Percentiles rank a stretch among this genome's conserved stretches.
Evolutionary conservation across 2,113 vertebrate species (phyloP).

Genomic region (Orientallactaga bullata): DNA sequence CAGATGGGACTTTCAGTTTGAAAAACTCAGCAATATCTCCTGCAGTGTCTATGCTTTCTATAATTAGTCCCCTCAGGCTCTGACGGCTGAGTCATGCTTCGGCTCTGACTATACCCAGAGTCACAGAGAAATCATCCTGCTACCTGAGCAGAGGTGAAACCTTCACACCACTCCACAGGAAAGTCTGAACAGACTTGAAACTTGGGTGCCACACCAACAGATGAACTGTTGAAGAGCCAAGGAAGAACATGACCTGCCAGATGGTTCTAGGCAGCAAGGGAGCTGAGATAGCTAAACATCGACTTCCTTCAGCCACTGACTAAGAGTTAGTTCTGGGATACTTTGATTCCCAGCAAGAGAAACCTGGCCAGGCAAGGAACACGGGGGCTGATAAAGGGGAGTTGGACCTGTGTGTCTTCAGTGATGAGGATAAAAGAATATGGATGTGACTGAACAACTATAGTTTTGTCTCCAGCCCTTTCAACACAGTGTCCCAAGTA

Average conservation of each 20-base stretch:
- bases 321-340: not conserved
- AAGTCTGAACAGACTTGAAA: not conserved
- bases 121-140: not conserved
- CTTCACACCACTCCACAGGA: not conserved
- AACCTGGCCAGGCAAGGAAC: not conserved
- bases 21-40: slow-evolving; percentile 45
- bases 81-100: not conserved
- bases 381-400: not conserved
- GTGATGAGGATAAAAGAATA: not conserved
- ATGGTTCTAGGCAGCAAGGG: not conserved
- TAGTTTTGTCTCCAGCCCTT: not conserved
- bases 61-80: slow-evolving; percentile 59
- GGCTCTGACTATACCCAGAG: not conserved
- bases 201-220: not conserved
- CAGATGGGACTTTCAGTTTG: not conserved
- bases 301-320: not conserved
- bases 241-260: not conserved
- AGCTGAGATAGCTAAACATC: not conserved
- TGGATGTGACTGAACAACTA: not conserved
- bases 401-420: not conserved
- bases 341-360: not conserved
- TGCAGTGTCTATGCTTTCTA: slow-evolving; percentile 51
- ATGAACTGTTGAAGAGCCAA: not conserved
- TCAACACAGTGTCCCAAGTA: not conserved
- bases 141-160: not conserved